Evolutionary conservation across 2,888 invertebrate genomes (phyloP).

Genomic region (Epirrhoe tristata): DNA sequence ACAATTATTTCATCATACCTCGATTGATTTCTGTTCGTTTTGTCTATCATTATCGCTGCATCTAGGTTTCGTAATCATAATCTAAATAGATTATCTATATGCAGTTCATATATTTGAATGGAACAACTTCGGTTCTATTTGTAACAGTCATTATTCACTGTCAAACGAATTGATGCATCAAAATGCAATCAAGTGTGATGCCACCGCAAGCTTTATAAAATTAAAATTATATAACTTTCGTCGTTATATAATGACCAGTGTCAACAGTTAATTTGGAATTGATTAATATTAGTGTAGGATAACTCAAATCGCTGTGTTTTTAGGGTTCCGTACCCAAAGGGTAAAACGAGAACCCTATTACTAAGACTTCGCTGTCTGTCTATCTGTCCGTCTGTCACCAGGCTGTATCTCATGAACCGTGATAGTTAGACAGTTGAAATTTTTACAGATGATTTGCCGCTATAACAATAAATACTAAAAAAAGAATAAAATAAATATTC

Average conservation of each 20-base stretch:
- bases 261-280: neutral
- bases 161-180: slow-evolving; percentile 16
- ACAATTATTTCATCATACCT: neutral
- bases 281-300: neutral
- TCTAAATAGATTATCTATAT: slow-evolving; percentile 11
- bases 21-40: slow-evolving; percentile 6
- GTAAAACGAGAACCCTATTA: too few relatives aligned
- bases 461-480: too few relatives aligned
- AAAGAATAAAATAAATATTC: too few relatives aligned
- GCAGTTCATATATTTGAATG: slow-evolving; percentile 5
- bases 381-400: too few relatives aligned
- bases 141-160: slow-evolving; percentile 30
- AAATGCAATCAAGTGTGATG: slow-evolving; percentile 1
- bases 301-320: too few relatives aligned
- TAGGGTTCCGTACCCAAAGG: too few relatives aligned
- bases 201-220: neutral
- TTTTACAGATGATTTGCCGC: too few relatives aligned
- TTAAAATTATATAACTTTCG: neutral
- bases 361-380: too few relatives aligned
- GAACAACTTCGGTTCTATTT: slow-evolving; percentile 20
- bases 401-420: too few relatives aligned
- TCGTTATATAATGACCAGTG: neutral
- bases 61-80: slow-evolving; percentile 7
- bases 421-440: too few relatives aligned
- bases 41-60: slow-evolving; percentile 11